A percentile compares a stretch with the other conserved stretches of the same genome.
phyloP scores from a whole-genome alignment of 1,140 invertebrate species.

The Zeugodacus cucurbitae region DNA sequence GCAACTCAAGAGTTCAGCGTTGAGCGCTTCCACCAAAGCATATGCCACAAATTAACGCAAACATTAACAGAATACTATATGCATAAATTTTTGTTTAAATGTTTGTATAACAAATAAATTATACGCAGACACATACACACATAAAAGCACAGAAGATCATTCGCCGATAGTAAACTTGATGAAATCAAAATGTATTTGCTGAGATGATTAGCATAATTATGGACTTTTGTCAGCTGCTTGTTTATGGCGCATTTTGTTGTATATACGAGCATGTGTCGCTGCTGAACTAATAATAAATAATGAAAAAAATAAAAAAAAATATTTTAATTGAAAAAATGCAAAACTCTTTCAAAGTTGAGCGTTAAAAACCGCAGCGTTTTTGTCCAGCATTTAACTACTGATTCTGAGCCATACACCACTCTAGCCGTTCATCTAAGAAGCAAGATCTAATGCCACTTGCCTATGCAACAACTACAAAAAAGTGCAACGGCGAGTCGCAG shows the following conservation, averaged over 20 bases:
- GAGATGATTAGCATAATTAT: slow-evolving; percentile 18
- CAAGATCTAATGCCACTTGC: background rate
- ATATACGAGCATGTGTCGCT: background rate
- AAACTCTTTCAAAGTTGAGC: background rate
- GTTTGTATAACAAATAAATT: background rate
- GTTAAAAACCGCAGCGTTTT: background rate
- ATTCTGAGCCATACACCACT: background rate
- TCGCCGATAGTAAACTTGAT: background rate
- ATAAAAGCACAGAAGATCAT: background rate
- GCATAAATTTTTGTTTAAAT: background rate
- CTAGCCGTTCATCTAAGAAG: background rate
- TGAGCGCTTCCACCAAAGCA: too few relatives aligned
- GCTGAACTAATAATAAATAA: background rate
- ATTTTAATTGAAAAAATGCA: background rate
- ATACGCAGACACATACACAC: too few relatives aligned
- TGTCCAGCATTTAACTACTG: background rate
- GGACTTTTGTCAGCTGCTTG: background rate
- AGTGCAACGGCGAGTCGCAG: too few relatives aligned
- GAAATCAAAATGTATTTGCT: slow-evolving; percentile 8
- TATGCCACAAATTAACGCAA: background rate
- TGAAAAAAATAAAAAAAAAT: background rate
- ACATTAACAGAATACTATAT: background rate
- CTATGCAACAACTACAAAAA: background rate
- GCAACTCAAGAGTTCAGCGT: background rate
- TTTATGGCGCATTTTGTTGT: background rate